Conservation (phyloP, 37 sponge, comb jelly and placozoan species). For the Haliclona indistincta region DNA sequence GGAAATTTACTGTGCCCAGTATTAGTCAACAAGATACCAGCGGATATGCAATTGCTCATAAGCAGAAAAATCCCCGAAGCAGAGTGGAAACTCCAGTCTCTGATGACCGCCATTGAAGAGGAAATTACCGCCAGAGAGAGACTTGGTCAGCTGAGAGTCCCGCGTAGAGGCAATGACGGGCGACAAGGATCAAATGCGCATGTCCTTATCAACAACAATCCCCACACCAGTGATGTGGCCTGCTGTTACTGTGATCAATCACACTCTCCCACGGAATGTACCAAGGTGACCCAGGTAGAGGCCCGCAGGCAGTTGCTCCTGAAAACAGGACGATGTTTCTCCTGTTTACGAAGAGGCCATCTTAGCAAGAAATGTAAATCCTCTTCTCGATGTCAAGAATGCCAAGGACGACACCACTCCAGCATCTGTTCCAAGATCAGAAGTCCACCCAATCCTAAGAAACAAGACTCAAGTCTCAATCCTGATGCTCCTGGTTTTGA, state of each 20-base stretch:
- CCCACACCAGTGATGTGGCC: background rate
- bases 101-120: conserved; percentile 38
- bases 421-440: too few species aligned
- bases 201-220: too few species aligned
- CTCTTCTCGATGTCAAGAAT: too few species aligned
- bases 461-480: conserved; percentile 22
- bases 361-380: too few species aligned
- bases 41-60: conserved; percentile 30
- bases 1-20: conserved; percentile 28
- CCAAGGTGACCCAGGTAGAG: too few species aligned
- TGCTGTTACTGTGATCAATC: conserved; percentile 1
- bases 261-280: too few species aligned
- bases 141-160: conserved; percentile 3
- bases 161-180: background rate
- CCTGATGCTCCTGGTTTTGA: conserved; percentile 17
- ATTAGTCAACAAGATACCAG: conserved; percentile 44
- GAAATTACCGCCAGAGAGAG: conserved; percentile 35
- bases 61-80: conserved; percentile 31
- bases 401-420: conserved; percentile 34
- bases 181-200: too few species aligned
- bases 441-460: too few species aligned
- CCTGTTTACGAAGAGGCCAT: background rate
- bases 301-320: too few species aligned
- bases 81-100: conserved; percentile 21
- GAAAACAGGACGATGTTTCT: conserved; percentile 2